phyloP scores from a whole-genome alignment of 2,888 invertebrate species.

The Muscina levida region DNA sequence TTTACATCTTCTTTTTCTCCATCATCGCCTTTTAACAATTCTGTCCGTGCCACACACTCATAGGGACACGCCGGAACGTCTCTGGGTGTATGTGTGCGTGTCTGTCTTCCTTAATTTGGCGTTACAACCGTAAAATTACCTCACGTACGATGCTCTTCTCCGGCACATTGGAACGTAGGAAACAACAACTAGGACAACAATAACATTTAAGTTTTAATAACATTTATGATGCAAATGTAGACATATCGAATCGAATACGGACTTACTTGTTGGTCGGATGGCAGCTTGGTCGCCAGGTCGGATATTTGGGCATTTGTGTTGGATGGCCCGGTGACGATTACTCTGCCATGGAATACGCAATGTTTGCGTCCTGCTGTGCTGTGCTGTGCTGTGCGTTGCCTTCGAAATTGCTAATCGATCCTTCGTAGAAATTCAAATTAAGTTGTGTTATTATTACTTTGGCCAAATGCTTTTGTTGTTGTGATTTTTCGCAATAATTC shows the following conservation, averaged over 20 bases:
- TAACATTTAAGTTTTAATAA: constrained; percentile 52
- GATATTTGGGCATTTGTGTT: constrained; percentile 16
- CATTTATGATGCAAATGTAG: constrained; percentile 47
- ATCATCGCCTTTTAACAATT: constrained; percentile 59
- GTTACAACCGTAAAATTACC: constrained; percentile 62
- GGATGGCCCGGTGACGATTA: constrained; percentile 10
- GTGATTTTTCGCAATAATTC: constrained; percentile 56
- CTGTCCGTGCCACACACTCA: constrained; percentile 32
- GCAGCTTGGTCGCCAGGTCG: neutral
- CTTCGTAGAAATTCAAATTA: constrained; percentile 51
- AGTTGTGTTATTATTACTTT: constrained; percentile 44
- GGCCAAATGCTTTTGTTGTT: constrained; percentile 41
- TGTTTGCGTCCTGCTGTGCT: neutral
- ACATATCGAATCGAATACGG: neutral
- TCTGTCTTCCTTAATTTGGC: constrained; percentile 57
- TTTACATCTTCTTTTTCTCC: constrained; percentile 58
- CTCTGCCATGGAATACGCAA: neutral
- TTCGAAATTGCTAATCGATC: constrained; percentile 50
- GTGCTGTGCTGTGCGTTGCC: constrained; percentile 36
- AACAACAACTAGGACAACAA: too few species aligned
- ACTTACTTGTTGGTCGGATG: constrained; percentile 27
- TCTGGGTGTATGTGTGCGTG: constrained; percentile 29
- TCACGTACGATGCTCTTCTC: constrained; percentile 54
- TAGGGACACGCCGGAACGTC: constrained; percentile 8
- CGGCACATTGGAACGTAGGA: constrained; percentile 14